phyloP scores from a whole-genome alignment of 2,888 invertebrate species.

The Coenonympha glycerion region DNA sequence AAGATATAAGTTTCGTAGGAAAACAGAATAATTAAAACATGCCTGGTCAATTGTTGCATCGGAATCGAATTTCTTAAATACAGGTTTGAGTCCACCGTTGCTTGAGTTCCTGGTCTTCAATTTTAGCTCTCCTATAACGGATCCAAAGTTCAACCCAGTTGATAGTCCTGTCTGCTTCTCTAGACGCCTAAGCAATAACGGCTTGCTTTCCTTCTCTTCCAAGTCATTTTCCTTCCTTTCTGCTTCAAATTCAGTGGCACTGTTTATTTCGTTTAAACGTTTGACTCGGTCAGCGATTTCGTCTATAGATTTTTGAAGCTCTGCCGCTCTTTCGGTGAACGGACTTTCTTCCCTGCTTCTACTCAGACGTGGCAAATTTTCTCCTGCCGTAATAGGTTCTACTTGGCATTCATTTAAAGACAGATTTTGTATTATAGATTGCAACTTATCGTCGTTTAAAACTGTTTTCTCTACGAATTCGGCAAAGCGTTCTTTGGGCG shows the following conservation, averaged over 20 bases:
- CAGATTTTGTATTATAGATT: conserved; percentile 64
- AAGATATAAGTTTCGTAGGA: too few species aligned
- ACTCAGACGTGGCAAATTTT: not conserved
- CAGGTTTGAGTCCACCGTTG: conserved; percentile 60
- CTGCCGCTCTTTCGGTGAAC: conserved; percentile 42
- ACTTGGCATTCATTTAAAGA: conserved; percentile 51
- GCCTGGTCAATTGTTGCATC: conserved; percentile 55
- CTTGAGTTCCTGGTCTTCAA: conserved; percentile 57
- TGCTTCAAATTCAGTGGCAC: conserved; percentile 17
- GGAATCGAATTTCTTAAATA: conserved; percentile 63
- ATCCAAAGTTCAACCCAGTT: conserved; percentile 59
- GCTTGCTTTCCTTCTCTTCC: conserved; percentile 38
- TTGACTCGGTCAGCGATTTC: conserved; percentile 47
- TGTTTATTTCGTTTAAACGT: conserved; percentile 33
- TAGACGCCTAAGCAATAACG: conserved; percentile 46
- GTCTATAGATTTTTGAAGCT: conserved; percentile 46
- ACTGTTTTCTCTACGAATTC: conserved; percentile 68
- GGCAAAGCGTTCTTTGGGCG: conserved; percentile 63
- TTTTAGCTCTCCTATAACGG: conserved; percentile 66
- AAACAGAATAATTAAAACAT: too few species aligned
- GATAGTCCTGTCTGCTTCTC: conserved; percentile 59
- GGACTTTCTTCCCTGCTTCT: conserved; percentile 23
- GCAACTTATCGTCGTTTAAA: conserved; percentile 64
- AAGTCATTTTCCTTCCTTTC: conserved; percentile 12
- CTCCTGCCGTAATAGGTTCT: conserved; percentile 28